Percentiles rank a stretch among this genome's conserved stretches.
These are phyloP conservation scores for Lacanobia wlatinum DNA, from an alignment of 2,888 invertebrate species.

Conservation along the genomic window DNA sequence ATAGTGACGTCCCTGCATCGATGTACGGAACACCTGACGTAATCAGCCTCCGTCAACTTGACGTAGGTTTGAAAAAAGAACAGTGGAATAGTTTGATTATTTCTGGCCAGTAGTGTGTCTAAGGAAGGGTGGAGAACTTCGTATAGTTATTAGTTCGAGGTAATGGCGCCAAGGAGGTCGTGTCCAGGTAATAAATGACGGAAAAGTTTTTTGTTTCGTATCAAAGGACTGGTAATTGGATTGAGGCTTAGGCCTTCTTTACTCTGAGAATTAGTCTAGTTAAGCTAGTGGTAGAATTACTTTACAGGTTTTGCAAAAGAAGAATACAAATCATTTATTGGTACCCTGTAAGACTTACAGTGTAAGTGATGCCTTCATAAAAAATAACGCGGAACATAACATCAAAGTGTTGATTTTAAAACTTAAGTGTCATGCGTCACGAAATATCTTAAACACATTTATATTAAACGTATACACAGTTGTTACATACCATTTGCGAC, in stretches of 20 bases:
- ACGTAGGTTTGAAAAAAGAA: slow-evolving; percentile 67
- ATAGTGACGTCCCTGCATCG: slow-evolving; percentile 67
- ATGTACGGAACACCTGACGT: slow-evolving; percentile 70
- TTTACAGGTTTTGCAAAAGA: not conserved
- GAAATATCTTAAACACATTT: slow-evolving; percentile 3
- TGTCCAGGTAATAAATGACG: slow-evolving; percentile 25
- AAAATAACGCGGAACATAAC: not conserved
- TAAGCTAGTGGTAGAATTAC: slow-evolving; percentile 3
- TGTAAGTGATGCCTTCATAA: not conserved
- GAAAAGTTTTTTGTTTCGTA: slow-evolving; percentile 30
- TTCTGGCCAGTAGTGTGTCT: slow-evolving; percentile 36
- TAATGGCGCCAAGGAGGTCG: slow-evolving; percentile 15
- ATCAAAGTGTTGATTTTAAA: not conserved
- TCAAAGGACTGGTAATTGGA: slow-evolving; percentile 45
- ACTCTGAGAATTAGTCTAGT: slow-evolving; percentile 4
- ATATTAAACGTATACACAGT: not conserved
- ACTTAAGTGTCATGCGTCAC: too few relatives aligned
- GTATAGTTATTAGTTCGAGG: slow-evolving; percentile 34
- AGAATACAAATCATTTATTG: too few relatives aligned
- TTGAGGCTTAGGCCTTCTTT: slow-evolving; percentile 19
- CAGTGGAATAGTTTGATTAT: slow-evolving; percentile 61
- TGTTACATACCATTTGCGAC: too few relatives aligned
- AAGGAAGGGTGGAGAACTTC: slow-evolving; percentile 36
- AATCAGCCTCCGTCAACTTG: slow-evolving; percentile 76
- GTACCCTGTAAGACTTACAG: too few relatives aligned